Evolutionary conservation across 2,888 invertebrate genomes (phyloP), one percentile per base, ranked within the genome.

Genomic region (Drosophila birchii): DNA sequence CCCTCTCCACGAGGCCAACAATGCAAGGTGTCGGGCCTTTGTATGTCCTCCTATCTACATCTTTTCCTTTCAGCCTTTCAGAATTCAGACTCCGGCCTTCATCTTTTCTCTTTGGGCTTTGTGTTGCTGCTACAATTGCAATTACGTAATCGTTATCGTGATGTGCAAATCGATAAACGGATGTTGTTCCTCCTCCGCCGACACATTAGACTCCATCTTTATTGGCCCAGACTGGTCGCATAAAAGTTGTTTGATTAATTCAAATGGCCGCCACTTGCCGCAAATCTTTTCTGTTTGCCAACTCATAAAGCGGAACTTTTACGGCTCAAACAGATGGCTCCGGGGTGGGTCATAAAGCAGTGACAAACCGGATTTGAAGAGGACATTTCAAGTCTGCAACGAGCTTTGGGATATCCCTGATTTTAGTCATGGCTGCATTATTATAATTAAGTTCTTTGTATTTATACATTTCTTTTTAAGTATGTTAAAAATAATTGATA

Each of bases 171-270:
- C 84, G 63, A 75, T 79, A 75, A 73, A 61, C 83, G 83, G 86
- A 86, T 81, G 79, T 80, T 57, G 53, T 18, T 41, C 23, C 11
- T 49, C 43, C 38, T 49, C 54, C 59, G 12, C 54, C 58, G 12
- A 43, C 43, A 12, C 43, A 53, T 57, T 26, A 38, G 49, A 39
- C 29, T 20, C 26, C n/a, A 38, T 66, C 72, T 84, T 84, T 86
- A 81, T 86, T 81, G 81, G 78, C 58, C 78, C 78, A 76, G 78
- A 78, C 73, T 54, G 39, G 62, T 18, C 38, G 23, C 71, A 74
- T 79, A 82, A 87, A 87, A 80, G 69, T 58, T 66, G 72, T 80
- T 86, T 80, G 81, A 77, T 85, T 87, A 85, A 84, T 84, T 87
- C 79, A 76, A 84, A 84, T 86, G 82, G 75, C 64, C 66, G 45